These are phyloP conservation scores for Aleiodes alternator DNA, from an alignment of 2,888 invertebrate genomes.

Conservation along the genomic window DNA sequence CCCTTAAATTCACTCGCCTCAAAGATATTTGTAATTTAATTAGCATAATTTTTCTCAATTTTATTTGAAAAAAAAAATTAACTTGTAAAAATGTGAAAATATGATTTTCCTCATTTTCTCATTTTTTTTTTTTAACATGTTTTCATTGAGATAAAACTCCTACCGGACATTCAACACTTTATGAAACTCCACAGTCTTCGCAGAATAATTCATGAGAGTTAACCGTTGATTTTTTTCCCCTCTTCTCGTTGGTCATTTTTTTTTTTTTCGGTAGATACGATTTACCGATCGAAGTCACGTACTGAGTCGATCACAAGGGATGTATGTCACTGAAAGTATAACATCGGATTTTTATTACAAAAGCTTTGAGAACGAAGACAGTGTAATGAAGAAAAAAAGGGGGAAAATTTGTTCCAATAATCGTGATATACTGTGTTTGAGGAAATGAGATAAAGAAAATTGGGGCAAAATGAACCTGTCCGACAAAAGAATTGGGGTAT, in stretches of 20 bases:
- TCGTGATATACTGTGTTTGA: not conserved
- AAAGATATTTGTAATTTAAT: too few relatives aligned
- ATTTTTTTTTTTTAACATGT: not conserved
- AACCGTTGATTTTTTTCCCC: slow-evolving; percentile 8
- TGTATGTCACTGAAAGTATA: not conserved
- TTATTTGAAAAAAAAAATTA: too few relatives aligned
- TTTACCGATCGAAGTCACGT: slow-evolving; percentile 49
- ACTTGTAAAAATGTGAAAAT: too few relatives aligned
- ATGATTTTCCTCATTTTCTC: too few relatives aligned
- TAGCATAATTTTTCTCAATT: too few relatives aligned
- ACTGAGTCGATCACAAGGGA: slow-evolving; percentile 38
- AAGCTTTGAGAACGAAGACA: not conserved
- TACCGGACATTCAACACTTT: slow-evolving; percentile 52
- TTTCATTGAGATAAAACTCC: slow-evolving; percentile 24
- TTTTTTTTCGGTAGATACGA: not conserved
- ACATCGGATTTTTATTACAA: not conserved
- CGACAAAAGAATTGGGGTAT: too few relatives aligned
- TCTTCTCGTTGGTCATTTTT: slow-evolving; percentile 4
- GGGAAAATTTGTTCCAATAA: not conserved
- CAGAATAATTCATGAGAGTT: slow-evolving; percentile 61
- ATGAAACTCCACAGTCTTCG: slow-evolving; percentile 51
- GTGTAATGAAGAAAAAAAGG: not conserved
- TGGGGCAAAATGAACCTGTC: too few relatives aligned
- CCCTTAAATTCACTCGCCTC: too few relatives aligned
- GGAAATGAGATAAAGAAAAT: too few relatives aligned